Conservation (phyloP, 2,797 vertebrate species). For the Xyrichtys novacula region DNA sequence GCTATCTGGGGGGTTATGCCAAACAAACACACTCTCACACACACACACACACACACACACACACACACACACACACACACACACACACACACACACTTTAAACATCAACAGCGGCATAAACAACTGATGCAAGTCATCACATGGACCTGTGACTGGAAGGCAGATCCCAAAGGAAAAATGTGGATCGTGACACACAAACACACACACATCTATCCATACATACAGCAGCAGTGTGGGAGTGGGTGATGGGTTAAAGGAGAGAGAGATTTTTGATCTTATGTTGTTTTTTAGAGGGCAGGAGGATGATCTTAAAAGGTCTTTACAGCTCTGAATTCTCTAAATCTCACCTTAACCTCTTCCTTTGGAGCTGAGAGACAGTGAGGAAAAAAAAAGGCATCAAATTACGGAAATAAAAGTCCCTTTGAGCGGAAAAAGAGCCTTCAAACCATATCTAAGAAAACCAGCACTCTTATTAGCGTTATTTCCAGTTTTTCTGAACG, state of each 20-base stretch:
- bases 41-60: conserved; percentile 16
- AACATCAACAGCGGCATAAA: conserved; percentile 65
- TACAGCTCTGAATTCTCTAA: neutral
- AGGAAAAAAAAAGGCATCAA: conserved; percentile 4
- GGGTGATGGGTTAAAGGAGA: too few relatives aligned
- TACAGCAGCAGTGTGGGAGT: conserved; percentile 87
- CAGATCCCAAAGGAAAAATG: conserved; percentile 42
- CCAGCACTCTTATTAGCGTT: conserved; percentile 10
- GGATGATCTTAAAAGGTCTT: conserved; percentile 62
- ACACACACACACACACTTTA: conserved; percentile 34
- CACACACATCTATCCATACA: neutral
- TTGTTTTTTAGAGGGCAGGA: conserved; percentile 90
- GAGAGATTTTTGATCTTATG: too few relatives aligned
- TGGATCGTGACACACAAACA: conserved; percentile 9
- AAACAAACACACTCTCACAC: conserved; percentile 45
- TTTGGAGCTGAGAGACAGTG: neutral
- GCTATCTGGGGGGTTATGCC: conserved; percentile 69
- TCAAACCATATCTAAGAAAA: conserved; percentile 6
- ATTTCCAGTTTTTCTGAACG: conserved; percentile 18
- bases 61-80: conserved; percentile 10
- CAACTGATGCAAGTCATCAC: conserved; percentile 57
- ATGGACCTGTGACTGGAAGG: conserved; percentile 51
- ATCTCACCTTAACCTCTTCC: conserved; percentile 28
- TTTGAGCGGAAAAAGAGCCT: conserved; percentile 16
- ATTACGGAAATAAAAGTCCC: conserved; percentile 14